phyloP scores from a whole-genome alignment of 1,140 invertebrate species.

The Bombus pascuorum region DNA sequence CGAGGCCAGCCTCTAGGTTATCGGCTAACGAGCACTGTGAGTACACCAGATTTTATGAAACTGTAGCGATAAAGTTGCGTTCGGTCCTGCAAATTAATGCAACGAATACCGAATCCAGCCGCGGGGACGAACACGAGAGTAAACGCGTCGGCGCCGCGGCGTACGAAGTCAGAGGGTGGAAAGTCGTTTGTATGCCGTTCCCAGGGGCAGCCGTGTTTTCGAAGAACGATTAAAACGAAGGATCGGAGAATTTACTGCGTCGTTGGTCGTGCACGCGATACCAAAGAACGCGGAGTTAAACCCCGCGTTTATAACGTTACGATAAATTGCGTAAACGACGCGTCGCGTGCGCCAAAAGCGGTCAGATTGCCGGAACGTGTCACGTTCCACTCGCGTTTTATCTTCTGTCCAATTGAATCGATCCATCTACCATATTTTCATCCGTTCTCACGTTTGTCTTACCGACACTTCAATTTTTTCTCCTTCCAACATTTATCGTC shows the following conservation, averaged over 20 bases:
- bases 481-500: not conserved
- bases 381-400: not conserved
- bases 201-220: not conserved
- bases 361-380: not conserved
- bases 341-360: slow-evolving; percentile 21
- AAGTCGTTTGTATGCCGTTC: slow-evolving; percentile 6
- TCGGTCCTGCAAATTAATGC: not conserved
- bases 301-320: not conserved
- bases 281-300: no score
- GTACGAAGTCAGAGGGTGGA: not conserved
- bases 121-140: no score
- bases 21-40: slow-evolving; percentile 51
- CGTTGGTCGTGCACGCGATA: slow-evolving; percentile 26
- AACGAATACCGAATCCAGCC: not conserved
- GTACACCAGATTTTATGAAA: slow-evolving; percentile 58
- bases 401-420: not conserved
- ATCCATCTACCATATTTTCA: not conserved
- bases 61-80: slow-evolving; percentile 26
- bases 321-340: slow-evolving; percentile 27
- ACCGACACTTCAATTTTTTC: not conserved
- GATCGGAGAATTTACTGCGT: slow-evolving; percentile 13
- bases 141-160: not conserved
- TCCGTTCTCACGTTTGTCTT: not conserved
- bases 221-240: slow-evolving; percentile 22
- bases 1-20: slow-evolving; percentile 57